These are phyloP conservation scores for Phataginus tetradactyla DNA, from an alignment of 2,797 vertebrate genomes.

Conservation along the genomic window DNA sequence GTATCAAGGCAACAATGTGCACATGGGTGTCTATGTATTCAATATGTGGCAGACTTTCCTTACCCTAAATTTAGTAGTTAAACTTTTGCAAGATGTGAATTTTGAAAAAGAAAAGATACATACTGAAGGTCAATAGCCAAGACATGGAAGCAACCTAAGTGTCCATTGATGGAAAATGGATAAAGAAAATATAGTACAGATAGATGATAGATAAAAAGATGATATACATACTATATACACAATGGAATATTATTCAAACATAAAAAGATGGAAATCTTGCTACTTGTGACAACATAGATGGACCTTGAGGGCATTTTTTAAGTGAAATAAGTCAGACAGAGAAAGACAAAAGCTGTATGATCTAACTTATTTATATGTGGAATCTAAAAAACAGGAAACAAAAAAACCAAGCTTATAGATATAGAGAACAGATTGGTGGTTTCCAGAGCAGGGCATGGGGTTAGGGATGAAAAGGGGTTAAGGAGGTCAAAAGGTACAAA, in stretches of 20 bases:
- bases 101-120: neutral
- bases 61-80: neutral
- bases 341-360: neutral
- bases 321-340: neutral
- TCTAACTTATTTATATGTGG: neutral
- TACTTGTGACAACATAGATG: neutral
- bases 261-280: neutral
- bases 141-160: neutral
- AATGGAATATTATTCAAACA: neutral
- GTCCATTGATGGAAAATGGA: neutral
- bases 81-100: neutral
- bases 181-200: neutral
- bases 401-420: neutral
- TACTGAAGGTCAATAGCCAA: neutral
- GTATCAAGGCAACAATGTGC: neutral
- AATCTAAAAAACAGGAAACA: neutral
- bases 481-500: neutral
- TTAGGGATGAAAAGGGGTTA: neutral
- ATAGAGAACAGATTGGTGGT: neutral
- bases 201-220: no score
- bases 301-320: neutral
- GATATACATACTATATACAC: neutral
- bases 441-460: neutral
- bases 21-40: neutral
- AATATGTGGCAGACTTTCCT: neutral